Evolutionary conservation across 2,113 vertebrate genomes (phyloP).

Genomic region (Poecilia latipinna): DNA sequence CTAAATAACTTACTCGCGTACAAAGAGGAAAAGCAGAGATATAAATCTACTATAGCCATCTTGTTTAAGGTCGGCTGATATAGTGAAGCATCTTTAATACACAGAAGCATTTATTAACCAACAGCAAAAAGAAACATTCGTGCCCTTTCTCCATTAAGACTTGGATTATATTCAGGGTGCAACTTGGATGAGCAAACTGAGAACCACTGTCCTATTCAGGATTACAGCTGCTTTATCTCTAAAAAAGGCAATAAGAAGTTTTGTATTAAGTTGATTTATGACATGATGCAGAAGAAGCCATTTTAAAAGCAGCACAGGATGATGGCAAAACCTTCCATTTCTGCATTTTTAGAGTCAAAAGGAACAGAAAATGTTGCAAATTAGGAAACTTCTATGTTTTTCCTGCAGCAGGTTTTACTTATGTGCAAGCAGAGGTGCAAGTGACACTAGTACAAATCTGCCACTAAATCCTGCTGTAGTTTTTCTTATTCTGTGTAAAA

Average conservation of each 20-base stretch:
- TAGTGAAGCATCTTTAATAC: conserved; percentile 57
- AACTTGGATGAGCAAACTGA: conserved; percentile 27
- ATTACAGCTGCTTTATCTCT: conserved; percentile 1
- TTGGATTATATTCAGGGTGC: conserved; percentile 54
- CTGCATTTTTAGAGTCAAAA: not conserved
- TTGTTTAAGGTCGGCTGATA: conserved; percentile 68
- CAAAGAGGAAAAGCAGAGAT: conserved; percentile 68
- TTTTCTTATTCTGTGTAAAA: conserved; percentile 28
- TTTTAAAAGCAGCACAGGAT: not conserved
- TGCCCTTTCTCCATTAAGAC: conserved; percentile 75
- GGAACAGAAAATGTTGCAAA: not conserved
- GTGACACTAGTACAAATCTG: conserved; percentile 10
- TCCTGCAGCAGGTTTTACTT: conserved; percentile 1
- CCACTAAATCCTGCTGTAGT: conserved; percentile 2
- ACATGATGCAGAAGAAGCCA: not conserved
- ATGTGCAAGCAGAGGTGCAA: conserved; percentile 2
- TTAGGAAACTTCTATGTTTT: not conserved
- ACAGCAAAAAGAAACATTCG: conserved; percentile 60
- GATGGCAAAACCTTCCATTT: not conserved
- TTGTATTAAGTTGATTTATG: not conserved
- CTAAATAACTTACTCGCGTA: conserved; percentile 91
- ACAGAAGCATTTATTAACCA: conserved; percentile 53
- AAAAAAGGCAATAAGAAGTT: not conserved
- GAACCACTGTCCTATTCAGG: not conserved
- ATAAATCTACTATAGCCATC: conserved; percentile 52